Evolutionary conservation across 1,140 invertebrate genomes (phyloP).

Genomic region (Drosophila grimshawi): DNA sequence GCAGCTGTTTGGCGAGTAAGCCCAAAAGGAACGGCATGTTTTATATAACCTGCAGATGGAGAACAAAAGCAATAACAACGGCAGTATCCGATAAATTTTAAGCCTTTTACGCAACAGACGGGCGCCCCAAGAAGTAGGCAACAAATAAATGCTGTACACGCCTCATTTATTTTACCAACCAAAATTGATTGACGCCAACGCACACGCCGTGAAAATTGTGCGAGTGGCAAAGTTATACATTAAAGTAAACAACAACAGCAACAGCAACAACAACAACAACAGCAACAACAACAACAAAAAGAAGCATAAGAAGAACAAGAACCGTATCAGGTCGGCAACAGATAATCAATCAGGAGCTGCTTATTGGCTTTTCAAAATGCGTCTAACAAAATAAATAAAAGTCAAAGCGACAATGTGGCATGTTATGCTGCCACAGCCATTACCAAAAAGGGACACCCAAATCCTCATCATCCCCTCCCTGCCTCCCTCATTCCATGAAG

Average conservation of each 20-base stretch:
- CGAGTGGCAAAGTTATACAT: constrained; percentile 31
- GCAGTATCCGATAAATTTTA: constrained; percentile 42
- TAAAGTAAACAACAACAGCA: constrained; percentile 44
- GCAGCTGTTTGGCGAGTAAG: neutral
- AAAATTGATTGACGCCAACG: constrained; percentile 71
- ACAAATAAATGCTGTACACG: constrained; percentile 40
- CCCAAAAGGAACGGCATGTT: neutral
- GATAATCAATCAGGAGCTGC: constrained; percentile 80
- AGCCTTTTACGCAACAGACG: constrained; percentile 35
- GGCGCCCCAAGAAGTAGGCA: constrained; percentile 37
- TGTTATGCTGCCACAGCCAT: constrained; percentile 41
- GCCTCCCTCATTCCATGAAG: constrained; percentile 1
- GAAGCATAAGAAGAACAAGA: too few relatives aligned
- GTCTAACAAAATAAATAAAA: constrained; percentile 80
- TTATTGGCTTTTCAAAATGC: constrained; percentile 81
- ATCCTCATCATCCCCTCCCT: neutral
- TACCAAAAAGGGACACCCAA: constrained; percentile 8
- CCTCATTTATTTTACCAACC: constrained; percentile 69
- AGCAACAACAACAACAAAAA: neutral
- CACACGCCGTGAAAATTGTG: constrained; percentile 5
- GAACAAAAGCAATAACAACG: neutral
- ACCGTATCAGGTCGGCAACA: constrained; percentile 33
- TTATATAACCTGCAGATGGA: constrained; percentile 10
- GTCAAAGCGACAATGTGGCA: constrained; percentile 75
- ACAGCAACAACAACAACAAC: constrained; percentile 16